Percentiles rank a stretch among this genome's conserved stretches.
Conservation (phyloP, 2,113 vertebrate species). For the Nothocercus julius region DNA sequence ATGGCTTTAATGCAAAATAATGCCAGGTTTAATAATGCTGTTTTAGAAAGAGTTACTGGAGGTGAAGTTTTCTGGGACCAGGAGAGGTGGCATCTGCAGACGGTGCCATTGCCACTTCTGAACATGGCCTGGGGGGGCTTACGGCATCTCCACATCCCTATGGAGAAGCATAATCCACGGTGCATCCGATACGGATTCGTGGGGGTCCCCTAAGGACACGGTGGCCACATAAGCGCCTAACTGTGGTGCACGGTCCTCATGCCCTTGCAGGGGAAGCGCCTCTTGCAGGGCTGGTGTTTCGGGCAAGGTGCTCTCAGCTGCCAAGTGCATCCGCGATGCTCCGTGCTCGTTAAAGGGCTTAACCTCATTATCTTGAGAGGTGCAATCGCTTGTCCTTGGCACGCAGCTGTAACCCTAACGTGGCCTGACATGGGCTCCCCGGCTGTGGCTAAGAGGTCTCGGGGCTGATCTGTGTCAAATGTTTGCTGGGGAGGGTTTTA, state of each 20-base stretch:
- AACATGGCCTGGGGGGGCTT: neutral
- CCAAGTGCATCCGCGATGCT: neutral
- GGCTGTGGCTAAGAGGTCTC: neutral
- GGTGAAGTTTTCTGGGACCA: neutral
- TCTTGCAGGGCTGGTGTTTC: neutral
- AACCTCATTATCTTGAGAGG: conserved; percentile 6
- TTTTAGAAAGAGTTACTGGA: neutral
- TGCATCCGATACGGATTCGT: neutral
- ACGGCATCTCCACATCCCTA: neutral
- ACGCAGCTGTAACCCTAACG: neutral
- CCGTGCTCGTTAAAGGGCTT: neutral
- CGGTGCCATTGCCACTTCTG: rapidly evolving
- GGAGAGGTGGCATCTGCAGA: neutral
- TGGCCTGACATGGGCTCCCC: neutral
- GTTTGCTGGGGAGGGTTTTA: neutral
- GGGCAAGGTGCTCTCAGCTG: neutral
- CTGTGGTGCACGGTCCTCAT: rapidly evolving
- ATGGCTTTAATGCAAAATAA: neutral
- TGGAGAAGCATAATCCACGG: neutral
- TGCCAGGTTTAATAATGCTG: neutral
- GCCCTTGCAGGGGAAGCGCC: neutral
- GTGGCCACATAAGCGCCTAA: neutral
- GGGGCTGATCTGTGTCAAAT: neutral
- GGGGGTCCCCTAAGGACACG: neutral
- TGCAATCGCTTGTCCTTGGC: neutral